These are phyloP conservation scores for Mormyrus lacerda DNA, from an alignment of 2,113 vertebrate genomes.

Conservation along the genomic window DNA sequence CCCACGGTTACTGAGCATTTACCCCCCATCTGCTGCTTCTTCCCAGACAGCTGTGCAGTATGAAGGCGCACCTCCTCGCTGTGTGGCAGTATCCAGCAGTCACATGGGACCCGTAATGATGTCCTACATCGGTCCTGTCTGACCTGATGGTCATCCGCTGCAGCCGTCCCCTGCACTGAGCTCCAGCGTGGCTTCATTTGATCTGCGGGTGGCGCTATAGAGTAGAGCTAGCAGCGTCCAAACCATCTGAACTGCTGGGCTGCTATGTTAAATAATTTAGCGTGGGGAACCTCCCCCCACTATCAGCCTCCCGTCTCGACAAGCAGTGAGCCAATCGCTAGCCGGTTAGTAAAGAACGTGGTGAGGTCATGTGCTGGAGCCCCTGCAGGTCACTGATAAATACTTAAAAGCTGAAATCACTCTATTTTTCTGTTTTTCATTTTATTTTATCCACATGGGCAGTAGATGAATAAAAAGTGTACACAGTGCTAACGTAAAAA, in stretches of 20 bases:
- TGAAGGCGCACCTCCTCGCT: neutral
- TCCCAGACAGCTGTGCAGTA: constrained; percentile 7
- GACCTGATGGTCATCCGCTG: neutral
- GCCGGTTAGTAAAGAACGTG: neutral
- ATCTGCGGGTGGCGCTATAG: neutral
- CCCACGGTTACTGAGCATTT: constrained; percentile 17
- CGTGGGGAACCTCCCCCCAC: neutral
- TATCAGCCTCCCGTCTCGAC: neutral
- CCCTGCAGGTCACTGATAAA: neutral
- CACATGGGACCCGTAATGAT: constrained; percentile 33
- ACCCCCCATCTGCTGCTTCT: neutral
- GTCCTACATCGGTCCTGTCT: constrained; percentile 23
- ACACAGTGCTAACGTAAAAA: neutral
- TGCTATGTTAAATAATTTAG: neutral
- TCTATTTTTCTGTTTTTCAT: neutral
- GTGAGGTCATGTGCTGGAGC: neutral
- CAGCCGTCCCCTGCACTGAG: neutral
- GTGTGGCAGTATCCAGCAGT: constrained; percentile 41
- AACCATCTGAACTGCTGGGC: neutral
- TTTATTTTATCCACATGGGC: neutral
- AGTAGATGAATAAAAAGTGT: neutral
- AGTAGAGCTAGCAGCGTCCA: neutral
- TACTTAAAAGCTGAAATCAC: neutral
- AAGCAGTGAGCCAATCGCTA: neutral
- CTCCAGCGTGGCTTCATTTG: neutral